These are phyloP conservation scores for Eriosoma lanigerum DNA, from an alignment of 1,140 invertebrate species.

Conservation along the genomic window DNA sequence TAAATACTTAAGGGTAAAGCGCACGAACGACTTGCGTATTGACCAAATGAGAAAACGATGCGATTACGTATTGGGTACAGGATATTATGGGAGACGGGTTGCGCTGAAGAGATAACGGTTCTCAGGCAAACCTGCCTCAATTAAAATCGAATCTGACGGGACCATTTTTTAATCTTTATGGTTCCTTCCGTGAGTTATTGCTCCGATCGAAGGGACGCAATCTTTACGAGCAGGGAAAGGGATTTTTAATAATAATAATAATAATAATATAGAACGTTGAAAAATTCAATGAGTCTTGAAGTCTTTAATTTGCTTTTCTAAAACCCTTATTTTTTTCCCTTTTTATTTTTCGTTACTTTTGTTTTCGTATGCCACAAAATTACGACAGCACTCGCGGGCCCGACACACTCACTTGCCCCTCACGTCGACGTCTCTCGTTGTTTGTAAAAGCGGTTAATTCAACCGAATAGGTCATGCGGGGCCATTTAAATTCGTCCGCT, in stretches of 20 bases:
- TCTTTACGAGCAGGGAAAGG: conserved; percentile 7
- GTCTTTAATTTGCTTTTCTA: conserved; percentile 11
- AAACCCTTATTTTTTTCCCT: background rate
- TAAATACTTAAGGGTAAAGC: background rate
- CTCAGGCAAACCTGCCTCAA: background rate
- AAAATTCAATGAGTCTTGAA: conserved; percentile 2
- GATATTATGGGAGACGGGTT: background rate
- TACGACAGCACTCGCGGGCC: conserved; percentile 8
- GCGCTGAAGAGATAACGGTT: conserved; percentile 3
- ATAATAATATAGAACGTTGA: conserved; percentile 6
- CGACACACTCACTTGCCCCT: background rate
- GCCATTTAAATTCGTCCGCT: conserved; percentile 43
- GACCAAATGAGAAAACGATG: background rate
- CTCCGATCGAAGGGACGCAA: background rate
- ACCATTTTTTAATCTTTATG: conserved; percentile 47
- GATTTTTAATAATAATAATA: conserved; percentile 29
- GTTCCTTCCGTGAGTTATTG: conserved; percentile 17
- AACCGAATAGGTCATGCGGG: conserved; percentile 47
- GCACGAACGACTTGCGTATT: conserved; percentile 2
- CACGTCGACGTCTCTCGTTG: conserved; percentile 8
- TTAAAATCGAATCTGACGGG: conserved; percentile 21
- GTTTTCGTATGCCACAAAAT: conserved; percentile 20
- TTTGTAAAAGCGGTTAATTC: conserved; percentile 34
- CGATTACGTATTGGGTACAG: background rate
- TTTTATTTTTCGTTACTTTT: conserved; percentile 8